Evolutionary conservation across 2,888 invertebrate species (phyloP).

Genomic region (Drosophila paucipuncta): DNA sequence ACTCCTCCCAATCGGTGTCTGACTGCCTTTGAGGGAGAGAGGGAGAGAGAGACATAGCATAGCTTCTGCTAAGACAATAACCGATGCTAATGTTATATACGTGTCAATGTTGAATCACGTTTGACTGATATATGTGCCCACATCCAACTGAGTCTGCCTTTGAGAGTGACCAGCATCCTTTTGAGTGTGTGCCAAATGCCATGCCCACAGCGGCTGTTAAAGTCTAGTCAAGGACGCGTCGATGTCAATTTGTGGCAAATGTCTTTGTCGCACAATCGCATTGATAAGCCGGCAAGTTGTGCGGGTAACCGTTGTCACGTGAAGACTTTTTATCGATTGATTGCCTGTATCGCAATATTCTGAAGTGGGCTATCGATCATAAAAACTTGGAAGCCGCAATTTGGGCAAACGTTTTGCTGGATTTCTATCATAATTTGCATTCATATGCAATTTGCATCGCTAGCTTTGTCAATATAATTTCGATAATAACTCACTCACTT

Average conservation of each 20-base stretch:
- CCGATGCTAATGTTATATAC: conserved; percentile 75
- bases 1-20: conserved; percentile 9
- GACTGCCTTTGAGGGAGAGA: neutral
- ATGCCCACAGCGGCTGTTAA: neutral
- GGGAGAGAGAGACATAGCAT: neutral
- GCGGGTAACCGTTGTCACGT: conserved; percentile 3
- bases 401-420: neutral
- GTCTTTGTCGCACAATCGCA: conserved; percentile 35
- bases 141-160: conserved; percentile 3
- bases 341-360: conserved; percentile 1
- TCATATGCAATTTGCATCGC: neutral
- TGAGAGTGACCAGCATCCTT: neutral
- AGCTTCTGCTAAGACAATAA: conserved; percentile 66
- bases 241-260: conserved; percentile 66
- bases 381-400: neutral
- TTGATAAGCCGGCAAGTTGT: conserved; percentile 52
- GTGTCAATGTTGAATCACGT: conserved; percentile 75
- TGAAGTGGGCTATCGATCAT: conserved; percentile 41
- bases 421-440: neutral
- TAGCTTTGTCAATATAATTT: neutral
- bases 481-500: neutral
- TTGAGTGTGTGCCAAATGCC: neutral
- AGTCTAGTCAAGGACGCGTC: conserved; percentile 36
- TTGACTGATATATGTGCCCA: conserved; percentile 68
- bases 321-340: conserved; percentile 14